Base-by-base conservation (phyloP, 2,113 vertebrate genomes). In the Bos javanicus region DNA sequence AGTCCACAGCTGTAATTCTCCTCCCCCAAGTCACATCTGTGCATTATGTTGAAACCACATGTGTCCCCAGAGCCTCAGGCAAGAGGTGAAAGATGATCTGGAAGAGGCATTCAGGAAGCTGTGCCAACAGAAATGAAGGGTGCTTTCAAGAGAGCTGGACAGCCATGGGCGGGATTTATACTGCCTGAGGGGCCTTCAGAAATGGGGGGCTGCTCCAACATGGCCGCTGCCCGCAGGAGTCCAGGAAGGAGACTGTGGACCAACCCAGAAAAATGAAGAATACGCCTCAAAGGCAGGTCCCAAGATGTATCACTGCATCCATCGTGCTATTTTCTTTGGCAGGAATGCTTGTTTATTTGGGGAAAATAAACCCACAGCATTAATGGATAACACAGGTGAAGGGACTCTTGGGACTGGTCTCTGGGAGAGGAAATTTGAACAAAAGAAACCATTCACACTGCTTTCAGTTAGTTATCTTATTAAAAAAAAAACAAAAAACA, bases 331-430 rank as follows among this genome's bases (percentile, higher is more conserved):
- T 93, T 97, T 91, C 56, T 96, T 96, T 98, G 97, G 98, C 98
- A 97, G 71, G 84, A 95, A 97, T 81, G 30, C 93, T 81, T 97
- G 93, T 98, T 98, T 98, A 97, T 98, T 97, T 97, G 97, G 96
- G 89, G 64, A 52, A 95, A 96, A 95, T 56, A 95, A 95, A 94
- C 82, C 96, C 93, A 87, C 19, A 83, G 89, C 74, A 95, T 89
- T 98, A 98, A 98, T 97, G 98, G 98, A 96, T 96, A 98, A 97
- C 57, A 82, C 98, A 98, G 98, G 98, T 97, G 97, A 98, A 97
- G 94, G 62, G 87, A 97, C 97, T 86, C 97, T 64, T n/a, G 97
- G 95, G 98, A 93, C 52, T 86, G 48, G 54, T 64, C 88, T 76
- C 95, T 94, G 94, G 36, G 83, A 97, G 95, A 97, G 83, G 93